These are phyloP conservation scores for Sitobion miscanthi DNA, from an alignment of 1,140 invertebrate genomes.

Conservation along the genomic window DNA sequence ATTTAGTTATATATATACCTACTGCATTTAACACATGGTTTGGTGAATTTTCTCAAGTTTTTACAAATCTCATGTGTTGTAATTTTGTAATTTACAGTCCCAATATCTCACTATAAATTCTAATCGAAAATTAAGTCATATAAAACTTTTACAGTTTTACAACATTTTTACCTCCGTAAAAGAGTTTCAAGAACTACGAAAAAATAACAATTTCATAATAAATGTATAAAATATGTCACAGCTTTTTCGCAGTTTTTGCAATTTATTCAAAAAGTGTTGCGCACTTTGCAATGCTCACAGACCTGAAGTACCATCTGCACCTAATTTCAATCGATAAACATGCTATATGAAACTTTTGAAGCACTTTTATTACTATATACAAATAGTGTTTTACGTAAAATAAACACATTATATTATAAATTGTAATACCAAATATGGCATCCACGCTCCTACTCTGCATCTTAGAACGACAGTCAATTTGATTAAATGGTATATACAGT, in stretches of 20 bases:
- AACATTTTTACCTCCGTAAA: background rate
- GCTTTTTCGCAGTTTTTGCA: background rate
- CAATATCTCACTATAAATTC: background rate
- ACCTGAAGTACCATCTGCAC: conserved; percentile 12
- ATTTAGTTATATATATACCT: background rate
- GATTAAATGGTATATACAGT: background rate
- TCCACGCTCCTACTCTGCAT: background rate
- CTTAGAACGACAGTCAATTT: background rate
- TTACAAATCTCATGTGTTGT: background rate
- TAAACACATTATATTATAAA: conserved; percentile 8
- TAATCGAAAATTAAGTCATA: background rate
- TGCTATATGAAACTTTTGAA: background rate
- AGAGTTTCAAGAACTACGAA: background rate
- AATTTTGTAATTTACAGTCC: background rate
- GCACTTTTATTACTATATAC: background rate
- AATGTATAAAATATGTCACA: background rate
- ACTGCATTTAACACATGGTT: background rate
- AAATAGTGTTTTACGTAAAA: background rate
- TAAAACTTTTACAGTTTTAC: conserved; percentile 5
- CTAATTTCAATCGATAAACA: conserved; percentile 24
- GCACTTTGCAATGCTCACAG: background rate
- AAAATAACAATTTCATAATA: conserved; percentile 11
- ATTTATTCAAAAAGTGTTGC: conserved; percentile 7
- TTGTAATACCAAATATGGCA: background rate
- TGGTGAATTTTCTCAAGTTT: background rate